Evolutionary conservation across 2,888 invertebrate species (phyloP).

Genomic region (Cheilosia vulpina): DNA sequence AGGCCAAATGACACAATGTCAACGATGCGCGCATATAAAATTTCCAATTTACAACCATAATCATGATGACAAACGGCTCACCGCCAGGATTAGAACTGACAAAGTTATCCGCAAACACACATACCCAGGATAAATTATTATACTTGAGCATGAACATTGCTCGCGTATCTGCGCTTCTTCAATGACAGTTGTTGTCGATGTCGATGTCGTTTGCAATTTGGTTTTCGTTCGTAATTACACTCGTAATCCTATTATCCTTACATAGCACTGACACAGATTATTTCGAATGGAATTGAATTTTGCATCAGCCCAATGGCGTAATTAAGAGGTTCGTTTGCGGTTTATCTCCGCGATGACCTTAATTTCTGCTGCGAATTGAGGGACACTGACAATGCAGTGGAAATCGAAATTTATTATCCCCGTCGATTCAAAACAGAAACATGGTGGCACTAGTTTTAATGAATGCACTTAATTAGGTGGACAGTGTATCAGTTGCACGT

Average conservation of each 20-base stretch:
- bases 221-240: slow-evolving; percentile 47
- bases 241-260: slow-evolving; percentile 71
- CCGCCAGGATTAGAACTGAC: slow-evolving; percentile 69
- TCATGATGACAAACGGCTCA: slow-evolving; percentile 68
- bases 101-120: slow-evolving; percentile 28
- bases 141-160: not conserved
- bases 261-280: slow-evolving; percentile 63
- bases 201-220: slow-evolving; percentile 8
- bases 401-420: slow-evolving; percentile 50
- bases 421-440: not conserved
- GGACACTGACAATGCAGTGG: slow-evolving; percentile 23
- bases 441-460: slow-evolving; percentile 22
- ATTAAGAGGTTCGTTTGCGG: slow-evolving; percentile 54
- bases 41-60: slow-evolving; percentile 67
- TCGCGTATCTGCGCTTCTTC: not conserved
- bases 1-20: slow-evolving; percentile 59
- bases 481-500: not conserved
- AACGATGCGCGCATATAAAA: slow-evolving; percentile 59
- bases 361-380: slow-evolving; percentile 20
- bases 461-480: slow-evolving; percentile 42
- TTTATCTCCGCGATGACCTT: slow-evolving; percentile 64
- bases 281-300: slow-evolving; percentile 60
- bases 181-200: slow-evolving; percentile 30
- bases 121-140: slow-evolving; percentile 17
- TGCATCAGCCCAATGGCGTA: slow-evolving; percentile 25